Evolutionary conservation across 2,888 invertebrate species (phyloP).

Genomic region (Electrophaes corylata): DNA sequence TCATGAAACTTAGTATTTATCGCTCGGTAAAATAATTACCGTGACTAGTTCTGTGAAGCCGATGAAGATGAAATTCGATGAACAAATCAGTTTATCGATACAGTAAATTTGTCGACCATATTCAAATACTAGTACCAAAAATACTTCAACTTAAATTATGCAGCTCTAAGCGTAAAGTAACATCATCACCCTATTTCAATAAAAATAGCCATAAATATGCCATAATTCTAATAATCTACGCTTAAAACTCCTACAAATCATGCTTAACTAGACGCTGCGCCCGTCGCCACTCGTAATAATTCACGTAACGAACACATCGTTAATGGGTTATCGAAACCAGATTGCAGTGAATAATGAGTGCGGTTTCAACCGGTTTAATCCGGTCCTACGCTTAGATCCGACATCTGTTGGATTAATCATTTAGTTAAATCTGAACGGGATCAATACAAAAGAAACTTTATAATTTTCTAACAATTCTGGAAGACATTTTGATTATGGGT

Average conservation of each 20-base stretch:
- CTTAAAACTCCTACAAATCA: slow-evolving; percentile 55
- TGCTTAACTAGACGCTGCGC: slow-evolving; percentile 43
- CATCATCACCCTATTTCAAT: slow-evolving; percentile 33
- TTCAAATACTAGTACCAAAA: too few species aligned
- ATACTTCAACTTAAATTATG: background rate
- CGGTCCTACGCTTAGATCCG: slow-evolving; percentile 12
- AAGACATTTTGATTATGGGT: too few species aligned
- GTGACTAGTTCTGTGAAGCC: too few species aligned
- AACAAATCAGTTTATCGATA: too few species aligned
- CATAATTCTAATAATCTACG: slow-evolving; percentile 46
- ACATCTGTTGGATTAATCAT: slow-evolving; percentile 23
- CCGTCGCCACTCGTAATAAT: slow-evolving; percentile 43
- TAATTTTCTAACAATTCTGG: background rate
- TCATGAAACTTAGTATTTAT: too few species aligned
- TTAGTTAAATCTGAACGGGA: slow-evolving; percentile 13
- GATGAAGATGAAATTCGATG: too few species aligned
- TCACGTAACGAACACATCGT: slow-evolving; percentile 45
- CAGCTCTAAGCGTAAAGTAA: slow-evolving; percentile 2
- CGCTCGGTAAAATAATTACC: too few species aligned
- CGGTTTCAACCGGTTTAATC: slow-evolving; percentile 23
- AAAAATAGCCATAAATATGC: slow-evolving; percentile 45
- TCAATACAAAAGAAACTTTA: background rate
- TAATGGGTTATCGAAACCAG: slow-evolving; percentile 57
- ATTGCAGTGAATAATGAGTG: slow-evolving; percentile 34
- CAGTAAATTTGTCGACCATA: too few species aligned